These are phyloP conservation scores for Melanostigma gelatinosum DNA, from an alignment of 2,113 vertebrate genomes.

Conservation along the genomic window DNA sequence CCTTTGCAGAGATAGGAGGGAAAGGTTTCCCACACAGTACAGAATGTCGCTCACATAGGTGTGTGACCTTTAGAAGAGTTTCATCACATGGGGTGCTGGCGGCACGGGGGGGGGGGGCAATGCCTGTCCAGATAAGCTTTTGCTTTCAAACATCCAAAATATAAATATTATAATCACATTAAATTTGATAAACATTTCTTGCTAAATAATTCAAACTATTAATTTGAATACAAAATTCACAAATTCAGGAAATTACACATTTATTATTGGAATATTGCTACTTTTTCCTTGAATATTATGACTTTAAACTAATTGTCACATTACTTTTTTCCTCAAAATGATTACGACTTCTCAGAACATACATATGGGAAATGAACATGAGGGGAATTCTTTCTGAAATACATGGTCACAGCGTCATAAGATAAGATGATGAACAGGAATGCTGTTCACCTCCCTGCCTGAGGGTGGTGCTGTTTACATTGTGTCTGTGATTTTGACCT, in stretches of 20 bases:
- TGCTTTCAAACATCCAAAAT: neutral
- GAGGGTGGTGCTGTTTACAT: neutral
- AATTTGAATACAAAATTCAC: too few relatives aligned
- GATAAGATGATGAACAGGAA: too few relatives aligned
- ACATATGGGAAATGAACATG: too few relatives aligned
- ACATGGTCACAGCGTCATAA: too few relatives aligned
- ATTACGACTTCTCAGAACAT: too few relatives aligned
- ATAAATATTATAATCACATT: neutral
- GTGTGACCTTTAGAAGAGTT: slow-evolving; percentile 32
- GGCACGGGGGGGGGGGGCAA: neutral
- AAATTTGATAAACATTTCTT: neutral
- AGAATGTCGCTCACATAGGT: neutral
- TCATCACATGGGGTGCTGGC: neutral
- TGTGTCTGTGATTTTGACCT: too few relatives aligned
- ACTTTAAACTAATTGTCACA: neutral
- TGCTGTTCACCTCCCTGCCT: neutral
- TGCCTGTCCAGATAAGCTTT: neutral
- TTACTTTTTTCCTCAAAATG: neutral
- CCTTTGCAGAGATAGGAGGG: neutral
- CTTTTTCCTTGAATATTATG: too few relatives aligned
- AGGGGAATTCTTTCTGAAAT: too few relatives aligned
- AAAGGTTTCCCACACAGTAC: neutral
- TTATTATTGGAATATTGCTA: too few relatives aligned
- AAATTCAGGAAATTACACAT: too few relatives aligned
- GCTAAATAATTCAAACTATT: too few relatives aligned